These are phyloP conservation scores for Sesamia inferens DNA, from an alignment of 2,888 invertebrate genomes.

Conservation along the genomic window DNA sequence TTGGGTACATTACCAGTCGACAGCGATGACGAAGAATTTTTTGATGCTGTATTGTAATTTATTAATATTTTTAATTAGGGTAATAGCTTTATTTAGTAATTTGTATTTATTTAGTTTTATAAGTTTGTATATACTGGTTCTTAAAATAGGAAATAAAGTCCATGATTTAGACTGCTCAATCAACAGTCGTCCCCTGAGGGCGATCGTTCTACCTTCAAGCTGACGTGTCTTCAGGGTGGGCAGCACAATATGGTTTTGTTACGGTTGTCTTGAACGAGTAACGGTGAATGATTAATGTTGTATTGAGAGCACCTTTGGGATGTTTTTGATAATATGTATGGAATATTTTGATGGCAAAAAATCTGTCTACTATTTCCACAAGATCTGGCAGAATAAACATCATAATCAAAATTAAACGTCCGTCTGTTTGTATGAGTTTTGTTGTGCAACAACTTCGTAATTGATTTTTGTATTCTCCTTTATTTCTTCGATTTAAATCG, in stretches of 20 bases:
- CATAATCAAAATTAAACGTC: neutral
- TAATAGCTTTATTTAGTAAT: too few species aligned
- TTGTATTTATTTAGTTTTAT: too few species aligned
- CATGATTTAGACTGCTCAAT: constrained; percentile 6
- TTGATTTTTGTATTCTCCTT: neutral
- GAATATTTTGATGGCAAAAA: neutral
- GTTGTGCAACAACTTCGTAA: neutral
- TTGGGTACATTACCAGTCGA: too few species aligned
- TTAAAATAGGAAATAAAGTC: neutral
- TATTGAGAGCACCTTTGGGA: constrained; percentile 42
- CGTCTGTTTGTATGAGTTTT: neutral
- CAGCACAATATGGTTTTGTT: constrained; percentile 42
- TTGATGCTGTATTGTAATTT: too few species aligned
- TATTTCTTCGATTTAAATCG: too few species aligned
- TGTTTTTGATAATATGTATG: neutral
- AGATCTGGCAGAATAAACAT: neutral
- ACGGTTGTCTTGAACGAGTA: constrained; percentile 41
- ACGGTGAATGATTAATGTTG: constrained; percentile 49
- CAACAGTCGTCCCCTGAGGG: constrained; percentile 53
- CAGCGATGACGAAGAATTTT: too few species aligned
- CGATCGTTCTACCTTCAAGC: constrained; percentile 39
- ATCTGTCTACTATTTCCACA: neutral
- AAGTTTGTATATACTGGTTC: too few species aligned
- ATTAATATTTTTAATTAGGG: too few species aligned
- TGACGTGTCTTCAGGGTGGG: constrained; percentile 49